These are phyloP conservation scores for Plebejus melissa DNA, from an alignment of 2,888 invertebrate genomes.

Conservation along the genomic window DNA sequence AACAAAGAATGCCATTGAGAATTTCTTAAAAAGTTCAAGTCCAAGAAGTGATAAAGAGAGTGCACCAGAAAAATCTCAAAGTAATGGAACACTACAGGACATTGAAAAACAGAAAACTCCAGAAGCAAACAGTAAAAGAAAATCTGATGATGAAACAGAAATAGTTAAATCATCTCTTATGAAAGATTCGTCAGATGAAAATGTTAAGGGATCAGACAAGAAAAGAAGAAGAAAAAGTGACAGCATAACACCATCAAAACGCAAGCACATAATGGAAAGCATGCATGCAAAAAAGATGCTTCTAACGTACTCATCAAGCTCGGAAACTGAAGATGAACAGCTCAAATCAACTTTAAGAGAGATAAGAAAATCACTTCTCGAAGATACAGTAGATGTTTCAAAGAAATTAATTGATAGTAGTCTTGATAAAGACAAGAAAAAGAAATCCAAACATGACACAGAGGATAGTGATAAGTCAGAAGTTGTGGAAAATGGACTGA, in stretches of 20 bases:
- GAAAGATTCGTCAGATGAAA: conserved; percentile 43
- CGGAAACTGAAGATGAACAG: conserved; percentile 61
- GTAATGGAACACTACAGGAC: conserved; percentile 3
- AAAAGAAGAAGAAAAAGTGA: conserved; percentile 37
- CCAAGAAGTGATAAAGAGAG: conserved; percentile 23
- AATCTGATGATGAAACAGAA: conserved; percentile 32
- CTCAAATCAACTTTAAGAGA: conserved; percentile 46
- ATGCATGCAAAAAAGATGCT: conserved; percentile 61
- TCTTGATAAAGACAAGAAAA: conserved; percentile 29
- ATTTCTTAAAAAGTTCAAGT: background rate
- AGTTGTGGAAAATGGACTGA: conserved; percentile 27
- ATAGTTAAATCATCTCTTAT: conserved; percentile 41
- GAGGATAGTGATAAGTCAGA: conserved; percentile 34
- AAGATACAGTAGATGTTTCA: conserved; percentile 44
- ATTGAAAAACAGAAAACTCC: conserved; percentile 30
- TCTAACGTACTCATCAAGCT: conserved; percentile 58
- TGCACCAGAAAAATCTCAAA: conserved; percentile 31
- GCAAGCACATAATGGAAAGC: conserved; percentile 55
- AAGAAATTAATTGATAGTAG: conserved; percentile 16
- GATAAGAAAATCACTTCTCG: conserved; percentile 50
- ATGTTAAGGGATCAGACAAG: conserved; percentile 38
- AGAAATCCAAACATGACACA: conserved; percentile 44
- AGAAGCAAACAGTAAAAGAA: conserved; percentile 25
- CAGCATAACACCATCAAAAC: conserved; percentile 45
- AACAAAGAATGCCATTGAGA: conserved; percentile 2